phyloP scores from a whole-genome alignment of 2,888 invertebrate genomes.

The Sylvicola cinctus region DNA sequence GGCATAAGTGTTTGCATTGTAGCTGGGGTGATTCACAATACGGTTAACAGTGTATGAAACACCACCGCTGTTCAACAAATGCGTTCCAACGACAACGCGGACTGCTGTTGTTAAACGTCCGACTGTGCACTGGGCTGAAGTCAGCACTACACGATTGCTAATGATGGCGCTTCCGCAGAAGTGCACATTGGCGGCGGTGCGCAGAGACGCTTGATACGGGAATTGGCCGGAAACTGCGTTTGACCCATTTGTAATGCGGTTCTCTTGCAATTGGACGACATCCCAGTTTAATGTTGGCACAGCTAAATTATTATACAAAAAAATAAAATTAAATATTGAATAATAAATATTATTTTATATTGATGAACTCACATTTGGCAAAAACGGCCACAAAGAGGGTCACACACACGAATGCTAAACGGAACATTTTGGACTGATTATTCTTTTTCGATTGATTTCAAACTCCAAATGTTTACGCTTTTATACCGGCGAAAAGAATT shows the following conservation, averaged over 20 bases:
- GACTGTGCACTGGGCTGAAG: conserved; percentile 13
- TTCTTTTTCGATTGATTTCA: too few species aligned
- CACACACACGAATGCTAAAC: too few species aligned
- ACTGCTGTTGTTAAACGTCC: conserved; percentile 3
- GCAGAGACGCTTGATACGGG: conserved; percentile 11
- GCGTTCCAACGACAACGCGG: conserved; percentile 4
- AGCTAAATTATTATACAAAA: too few species aligned
- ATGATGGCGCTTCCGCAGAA: conserved; percentile 13
- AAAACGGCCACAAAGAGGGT: too few species aligned
- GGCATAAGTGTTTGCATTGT: conserved; percentile 3
- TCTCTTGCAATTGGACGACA: background rate
- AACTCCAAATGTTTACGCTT: too few species aligned
- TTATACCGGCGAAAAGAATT: too few species aligned
- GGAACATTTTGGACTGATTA: too few species aligned
- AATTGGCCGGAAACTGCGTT: conserved; percentile 9
- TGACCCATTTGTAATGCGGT: conserved; percentile 13
- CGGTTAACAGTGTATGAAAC: conserved; percentile 1
- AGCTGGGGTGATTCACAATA: conserved; percentile 6
- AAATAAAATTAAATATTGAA: too few species aligned
- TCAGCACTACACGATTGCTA: conserved; percentile 10
- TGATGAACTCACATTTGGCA: too few species aligned
- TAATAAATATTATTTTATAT: too few species aligned
- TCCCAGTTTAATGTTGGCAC: too few species aligned
- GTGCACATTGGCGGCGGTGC: conserved; percentile 8
- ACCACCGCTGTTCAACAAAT: conserved; percentile 1